phyloP scores from a whole-genome alignment of 1,140 invertebrate genomes.

The Microvelia longipes region DNA sequence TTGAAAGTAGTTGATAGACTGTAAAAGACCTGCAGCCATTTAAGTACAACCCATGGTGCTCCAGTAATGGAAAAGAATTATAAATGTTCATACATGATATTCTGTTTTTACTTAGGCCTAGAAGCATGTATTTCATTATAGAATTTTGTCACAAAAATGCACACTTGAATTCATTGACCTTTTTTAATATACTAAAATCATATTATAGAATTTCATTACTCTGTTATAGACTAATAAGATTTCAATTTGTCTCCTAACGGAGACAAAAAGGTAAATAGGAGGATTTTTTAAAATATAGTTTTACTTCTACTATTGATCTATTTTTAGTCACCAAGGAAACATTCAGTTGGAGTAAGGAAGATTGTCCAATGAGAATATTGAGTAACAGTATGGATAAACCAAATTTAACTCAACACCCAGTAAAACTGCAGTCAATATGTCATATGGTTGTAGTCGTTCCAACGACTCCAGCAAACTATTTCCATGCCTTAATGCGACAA shows the following conservation, averaged over 20 bases:
- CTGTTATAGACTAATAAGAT: background rate
- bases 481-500: slow-evolving; percentile 86
- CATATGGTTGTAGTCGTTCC: slow-evolving; percentile 81
- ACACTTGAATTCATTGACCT: background rate
- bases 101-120: no score
- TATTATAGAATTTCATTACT: background rate
- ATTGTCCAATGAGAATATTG: slow-evolving; percentile 71
- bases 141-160: background rate
- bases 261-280: background rate
- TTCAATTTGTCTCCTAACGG: background rate
- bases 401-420: slow-evolving; percentile 49
- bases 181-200: background rate
- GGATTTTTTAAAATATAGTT: background rate
- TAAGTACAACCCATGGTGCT: no score
- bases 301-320: background rate
- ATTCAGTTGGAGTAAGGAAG: slow-evolving; percentile 87
- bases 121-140: no score
- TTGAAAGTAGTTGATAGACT: no score
- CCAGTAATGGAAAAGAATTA: no score
- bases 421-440: slow-evolving; percentile 34
- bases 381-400: slow-evolving; percentile 72
- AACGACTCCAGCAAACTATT: slow-evolving; percentile 92
- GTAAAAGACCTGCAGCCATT: no score
- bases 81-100: no score
- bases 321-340: slow-evolving; percentile 53